Percentiles rank a stretch among this genome's conserved stretches.
Conservation (phyloP, 2,797 vertebrate genomes). For the Austrolebias charrua region DNA sequence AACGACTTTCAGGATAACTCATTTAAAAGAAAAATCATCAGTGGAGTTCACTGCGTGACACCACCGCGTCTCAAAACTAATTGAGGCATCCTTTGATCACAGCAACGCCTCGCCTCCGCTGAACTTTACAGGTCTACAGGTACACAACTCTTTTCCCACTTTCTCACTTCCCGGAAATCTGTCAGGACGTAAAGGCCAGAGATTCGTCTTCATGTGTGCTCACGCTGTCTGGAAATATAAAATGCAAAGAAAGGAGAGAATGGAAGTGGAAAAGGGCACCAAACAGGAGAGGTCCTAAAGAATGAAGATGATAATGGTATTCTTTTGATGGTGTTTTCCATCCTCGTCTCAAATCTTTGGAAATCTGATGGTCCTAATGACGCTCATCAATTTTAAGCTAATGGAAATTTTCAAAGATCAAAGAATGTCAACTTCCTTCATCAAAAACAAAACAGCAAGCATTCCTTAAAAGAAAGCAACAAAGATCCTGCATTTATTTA, state of each 20-base stretch:
- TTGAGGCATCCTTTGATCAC: constrained; percentile 62
- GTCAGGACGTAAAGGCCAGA: constrained; percentile 39
- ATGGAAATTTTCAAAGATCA: constrained; percentile 11
- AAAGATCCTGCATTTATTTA: too few species aligned
- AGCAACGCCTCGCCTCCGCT: constrained; percentile 17
- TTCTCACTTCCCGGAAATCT: constrained; percentile 44
- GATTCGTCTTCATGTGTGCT: constrained; percentile 28
- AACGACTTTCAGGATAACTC: constrained; percentile 37
- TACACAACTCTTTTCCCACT: constrained; percentile 26
- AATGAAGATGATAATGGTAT: constrained; percentile 12
- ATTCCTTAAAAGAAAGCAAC: too few species aligned
- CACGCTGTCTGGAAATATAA: constrained; percentile 37
- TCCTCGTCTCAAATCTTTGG: constrained; percentile 55
- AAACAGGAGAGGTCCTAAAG: constrained; percentile 37
- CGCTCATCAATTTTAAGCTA: background rate
- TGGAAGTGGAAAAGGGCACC: constrained; percentile 33
- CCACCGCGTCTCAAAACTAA: constrained; percentile 41
- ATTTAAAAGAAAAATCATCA: constrained; percentile 40
- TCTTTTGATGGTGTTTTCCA: constrained; percentile 64
- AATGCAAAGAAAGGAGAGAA: constrained; percentile 41
- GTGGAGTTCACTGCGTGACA: constrained; percentile 34
- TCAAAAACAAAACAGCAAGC: too few species aligned
- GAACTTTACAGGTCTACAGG: constrained; percentile 46
- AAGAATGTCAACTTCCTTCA: background rate
- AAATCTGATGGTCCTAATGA: too few species aligned